Conservation (phyloP, 64 coral and sea anemone species). For the Montipora efflorescens region DNA sequence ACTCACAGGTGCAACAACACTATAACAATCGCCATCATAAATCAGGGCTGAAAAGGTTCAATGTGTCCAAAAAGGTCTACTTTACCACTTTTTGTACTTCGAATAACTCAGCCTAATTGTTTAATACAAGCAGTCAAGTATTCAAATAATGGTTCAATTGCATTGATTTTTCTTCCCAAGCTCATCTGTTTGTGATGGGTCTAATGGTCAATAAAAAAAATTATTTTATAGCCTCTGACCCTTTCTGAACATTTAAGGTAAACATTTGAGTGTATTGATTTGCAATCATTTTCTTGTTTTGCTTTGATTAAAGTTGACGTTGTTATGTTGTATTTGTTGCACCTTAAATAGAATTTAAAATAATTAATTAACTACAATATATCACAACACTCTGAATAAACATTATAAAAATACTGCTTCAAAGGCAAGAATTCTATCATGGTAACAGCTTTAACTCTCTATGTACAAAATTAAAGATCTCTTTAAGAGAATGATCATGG, state of each 20-base stretch:
- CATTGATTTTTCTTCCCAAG: no score
- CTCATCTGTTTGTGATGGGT: no score
- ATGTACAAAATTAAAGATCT: slow-evolving; percentile 1
- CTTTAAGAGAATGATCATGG: slow-evolving; percentile 19
- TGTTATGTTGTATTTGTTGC: neutral
- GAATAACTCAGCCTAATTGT: no score
- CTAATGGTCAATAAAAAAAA: no score
- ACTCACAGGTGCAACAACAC: neutral
- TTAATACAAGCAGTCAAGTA: no score
- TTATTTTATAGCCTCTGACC: no score
- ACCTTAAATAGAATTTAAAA: neutral
- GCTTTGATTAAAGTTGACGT: neutral
- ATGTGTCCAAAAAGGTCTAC: neutral
- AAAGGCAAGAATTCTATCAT: neutral
- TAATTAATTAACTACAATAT: neutral
- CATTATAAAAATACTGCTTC: slow-evolving; percentile 31
- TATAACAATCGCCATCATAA: neutral
- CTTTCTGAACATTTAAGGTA: no score
- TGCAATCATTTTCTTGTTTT: neutral
- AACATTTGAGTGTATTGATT: no score
- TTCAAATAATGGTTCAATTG: no score
- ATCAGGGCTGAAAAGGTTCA: neutral
- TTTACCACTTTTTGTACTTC: no score
- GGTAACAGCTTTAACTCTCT: neutral
- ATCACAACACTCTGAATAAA: neutral